Conservation (phyloP, 2,888 invertebrate species). For the Chaitophorus viminalis region DNA sequence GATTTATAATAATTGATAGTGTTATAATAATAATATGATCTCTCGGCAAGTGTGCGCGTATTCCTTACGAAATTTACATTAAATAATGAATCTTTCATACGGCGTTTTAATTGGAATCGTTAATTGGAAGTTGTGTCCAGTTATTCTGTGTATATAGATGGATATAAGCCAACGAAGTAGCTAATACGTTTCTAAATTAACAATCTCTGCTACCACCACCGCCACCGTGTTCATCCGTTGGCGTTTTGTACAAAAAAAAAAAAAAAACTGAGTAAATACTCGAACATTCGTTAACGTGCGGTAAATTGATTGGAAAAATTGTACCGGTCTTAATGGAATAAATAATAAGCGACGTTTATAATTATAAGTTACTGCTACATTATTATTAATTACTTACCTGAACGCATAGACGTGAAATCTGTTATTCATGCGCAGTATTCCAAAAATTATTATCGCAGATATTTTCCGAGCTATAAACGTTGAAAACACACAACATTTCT, state of each 20-base stretch:
- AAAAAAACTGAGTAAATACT: not conserved
- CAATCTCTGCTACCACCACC: not conserved
- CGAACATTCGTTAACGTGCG: not conserved
- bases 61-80: not conserved
- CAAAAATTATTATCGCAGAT: not conserved
- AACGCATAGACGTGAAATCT: not conserved
- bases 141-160: not conserved
- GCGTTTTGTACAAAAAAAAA: not conserved
- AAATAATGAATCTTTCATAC: not conserved
- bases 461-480: not conserved
- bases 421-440: too few species aligned
- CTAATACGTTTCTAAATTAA: constrained; percentile 44
- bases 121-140: constrained; percentile 18
- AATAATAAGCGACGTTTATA: not conserved
- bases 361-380: not conserved
- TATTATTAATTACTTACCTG: not conserved
- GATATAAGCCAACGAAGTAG: constrained; percentile 40
- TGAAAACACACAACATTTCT: not conserved
- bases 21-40: not conserved
- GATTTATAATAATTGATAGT: too few species aligned
- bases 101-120: constrained; percentile 29
- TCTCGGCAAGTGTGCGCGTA: not conserved
- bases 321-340: not conserved
- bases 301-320: constrained; percentile 9
- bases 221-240: not conserved